Evolutionary conservation across 2,888 invertebrate genomes (phyloP).

Genomic region (Aspidapion aeneum): DNA sequence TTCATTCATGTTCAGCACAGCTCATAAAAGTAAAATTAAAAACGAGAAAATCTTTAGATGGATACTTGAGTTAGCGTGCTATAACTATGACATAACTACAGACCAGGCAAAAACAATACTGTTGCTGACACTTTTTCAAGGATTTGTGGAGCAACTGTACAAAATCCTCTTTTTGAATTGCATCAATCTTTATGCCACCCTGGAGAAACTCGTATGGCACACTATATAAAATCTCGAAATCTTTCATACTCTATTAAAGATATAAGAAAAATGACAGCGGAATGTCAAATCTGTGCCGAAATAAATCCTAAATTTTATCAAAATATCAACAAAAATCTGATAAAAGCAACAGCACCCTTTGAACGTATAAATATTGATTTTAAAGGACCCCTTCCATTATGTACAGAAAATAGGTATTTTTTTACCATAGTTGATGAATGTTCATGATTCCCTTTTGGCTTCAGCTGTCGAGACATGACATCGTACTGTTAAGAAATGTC

Average conservation of each 20-base stretch:
- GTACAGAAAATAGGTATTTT: not conserved
- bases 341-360: conserved; percentile 4
- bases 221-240: not conserved
- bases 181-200: conserved; percentile 1
- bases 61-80: not conserved
- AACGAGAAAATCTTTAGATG: conserved; percentile 4
- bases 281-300: not conserved
- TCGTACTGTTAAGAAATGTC: conserved; percentile 5
- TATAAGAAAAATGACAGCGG: not conserved
- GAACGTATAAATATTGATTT: not conserved
- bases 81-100: not conserved
- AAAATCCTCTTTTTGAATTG: not conserved
- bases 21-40: conserved; percentile 2
- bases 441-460: conserved; percentile 9
- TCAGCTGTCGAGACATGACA: conserved; percentile 11
- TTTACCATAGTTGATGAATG: no score
- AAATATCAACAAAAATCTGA: not conserved
- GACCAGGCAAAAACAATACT: not conserved
- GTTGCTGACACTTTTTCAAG: conserved; percentile 5
- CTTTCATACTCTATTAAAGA: not conserved
- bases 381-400: not conserved
- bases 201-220: not conserved
- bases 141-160: not conserved
- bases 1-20: not conserved
- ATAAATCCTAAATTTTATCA: conserved; percentile 1